Percentiles rank a stretch among this genome's conserved stretches.
These are phyloP conservation scores for Carettochelys insculpta DNA, from an alignment of 2,113 vertebrate genomes.

Conservation along the genomic window DNA sequence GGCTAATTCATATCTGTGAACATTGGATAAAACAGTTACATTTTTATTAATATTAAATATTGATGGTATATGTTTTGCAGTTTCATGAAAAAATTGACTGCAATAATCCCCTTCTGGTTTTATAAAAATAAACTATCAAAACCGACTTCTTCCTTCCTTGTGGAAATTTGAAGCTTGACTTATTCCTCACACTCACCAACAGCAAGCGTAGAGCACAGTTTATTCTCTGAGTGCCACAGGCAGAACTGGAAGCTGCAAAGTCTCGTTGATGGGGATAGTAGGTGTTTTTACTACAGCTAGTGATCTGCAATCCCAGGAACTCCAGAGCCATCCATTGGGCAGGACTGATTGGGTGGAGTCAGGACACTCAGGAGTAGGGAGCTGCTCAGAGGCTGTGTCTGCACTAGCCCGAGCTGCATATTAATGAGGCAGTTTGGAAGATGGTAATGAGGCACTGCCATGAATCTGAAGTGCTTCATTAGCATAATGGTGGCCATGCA, in stretches of 20 bases:
- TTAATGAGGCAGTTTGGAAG: too few relatives aligned
- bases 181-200: not conserved
- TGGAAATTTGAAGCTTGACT: not conserved
- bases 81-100: conserved; percentile 9
- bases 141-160: conserved; percentile 13
- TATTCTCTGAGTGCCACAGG: not conserved
- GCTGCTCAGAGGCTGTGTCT: not conserved
- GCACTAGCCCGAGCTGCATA: too few relatives aligned
- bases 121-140: not conserved
- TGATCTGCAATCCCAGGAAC: not conserved
- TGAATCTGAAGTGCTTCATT: too few relatives aligned
- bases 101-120: not conserved
- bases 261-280: not conserved
- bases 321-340: not conserved
- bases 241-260: not conserved
- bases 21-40: conserved; percentile 40
- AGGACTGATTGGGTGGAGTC: not conserved
- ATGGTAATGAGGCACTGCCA: too few relatives aligned
- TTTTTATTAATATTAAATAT: conserved; percentile 55
- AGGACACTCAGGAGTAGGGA: not conserved
- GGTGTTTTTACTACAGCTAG: not conserved
- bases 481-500: too few relatives aligned
- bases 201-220: not conserved
- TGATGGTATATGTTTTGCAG: conserved; percentile 36
- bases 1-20: conserved; percentile 32